Base-by-base conservation (phyloP, 1,140 invertebrate genomes). In the Sarcophaga peregrina region DNA sequence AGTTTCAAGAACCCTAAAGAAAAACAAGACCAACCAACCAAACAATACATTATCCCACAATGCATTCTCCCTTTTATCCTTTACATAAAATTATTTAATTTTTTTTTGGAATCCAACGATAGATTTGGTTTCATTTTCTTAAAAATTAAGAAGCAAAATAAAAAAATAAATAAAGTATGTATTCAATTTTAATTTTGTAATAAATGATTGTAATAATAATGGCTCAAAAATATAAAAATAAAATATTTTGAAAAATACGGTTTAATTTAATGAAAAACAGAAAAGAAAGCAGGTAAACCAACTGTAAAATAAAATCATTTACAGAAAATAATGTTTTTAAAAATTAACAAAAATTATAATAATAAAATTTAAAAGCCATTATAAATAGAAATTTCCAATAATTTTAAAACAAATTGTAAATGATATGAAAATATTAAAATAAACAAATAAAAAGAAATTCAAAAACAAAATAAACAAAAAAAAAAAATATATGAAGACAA, bases 61-160 rank as follows among this genome's bases (percentile, higher is more conserved):
- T 37, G 4, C 25, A 37, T 37, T 37, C 1, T 37, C 25, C 25
- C 25, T 68, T 20, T 25, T 20, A 52, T 9, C 62, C n/a, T 8
- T 58, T 13, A 68, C n/a, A 68, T 20, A 68, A 37, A 37, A 15
- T n/a, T 58, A 3, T 58, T 68, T 8, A 68, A 20, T 68, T 68
- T 68, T 68, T 37, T 37, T 37, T 37, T n/a, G n/a, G 25, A 68
- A 68, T 68, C 62, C 62, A 68, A 68, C 62, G 62, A 68, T n/a
- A 68, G 17, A 68, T 68, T 68, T 68, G 62, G 62, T 68, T 68
- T 68, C 62, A 68, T 68, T 68, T 62, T 68, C 10, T 17, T 68
- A 20, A 37, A 37, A 37, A 37, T 37, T 37, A 37, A 37, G 25
- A 37, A 1, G 4, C 4, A 37, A 37, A 37, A 37, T n/a, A n/a